Percentiles rank a stretch among this genome's conserved stretches.
These are phyloP conservation scores for Brachionus koreanus DNA, from an alignment of 1,140 invertebrate species.

Conservation along the genomic window DNA sequence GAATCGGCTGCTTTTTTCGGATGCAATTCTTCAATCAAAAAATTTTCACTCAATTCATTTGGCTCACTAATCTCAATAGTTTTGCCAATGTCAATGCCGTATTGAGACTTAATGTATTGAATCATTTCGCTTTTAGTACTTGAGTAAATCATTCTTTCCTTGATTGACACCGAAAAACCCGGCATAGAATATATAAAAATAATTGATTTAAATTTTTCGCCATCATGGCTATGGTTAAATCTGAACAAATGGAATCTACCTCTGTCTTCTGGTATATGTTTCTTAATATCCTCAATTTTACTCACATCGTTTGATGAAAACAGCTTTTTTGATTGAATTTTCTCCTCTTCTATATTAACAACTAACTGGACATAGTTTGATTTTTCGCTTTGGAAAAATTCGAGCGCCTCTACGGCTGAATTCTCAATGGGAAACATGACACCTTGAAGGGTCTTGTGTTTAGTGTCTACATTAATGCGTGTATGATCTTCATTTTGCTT, in stretches of 20 bases:
- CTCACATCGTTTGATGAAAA: constrained; percentile 49
- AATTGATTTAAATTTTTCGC: constrained; percentile 63
- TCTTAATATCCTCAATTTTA: constrained; percentile 65
- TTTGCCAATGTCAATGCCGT: constrained; percentile 73
- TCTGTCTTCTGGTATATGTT: constrained; percentile 69
- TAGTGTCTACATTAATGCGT: constrained; percentile 33
- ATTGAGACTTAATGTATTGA: constrained; percentile 61
- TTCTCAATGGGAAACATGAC: constrained; percentile 86
- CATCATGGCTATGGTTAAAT: constrained; percentile 85
- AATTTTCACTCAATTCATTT: constrained; percentile 80
- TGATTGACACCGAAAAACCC: constrained; percentile 84
- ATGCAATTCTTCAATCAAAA: constrained; percentile 85
- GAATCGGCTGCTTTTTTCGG: constrained; percentile 71
- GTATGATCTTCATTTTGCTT: constrained; percentile 65
- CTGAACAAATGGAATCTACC: constrained; percentile 87
- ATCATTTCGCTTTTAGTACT: constrained; percentile 71
- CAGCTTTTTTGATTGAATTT: constrained; percentile 47
- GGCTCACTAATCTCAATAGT: constrained; percentile 89
- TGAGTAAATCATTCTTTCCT: constrained; percentile 95
- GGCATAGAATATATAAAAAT: constrained; percentile 98
- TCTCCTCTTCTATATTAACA: constrained; percentile 54
- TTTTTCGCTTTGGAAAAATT: constrained; percentile 59
- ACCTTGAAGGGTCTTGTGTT: constrained; percentile 70
- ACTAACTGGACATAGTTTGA: constrained; percentile 66
- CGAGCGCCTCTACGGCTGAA: constrained; percentile 71